Percentiles rank a stretch among this genome's conserved stretches.
Evolutionary conservation across 2,797 vertebrate species (phyloP).

Genomic region (Epinephelus malabaricus): DNA sequence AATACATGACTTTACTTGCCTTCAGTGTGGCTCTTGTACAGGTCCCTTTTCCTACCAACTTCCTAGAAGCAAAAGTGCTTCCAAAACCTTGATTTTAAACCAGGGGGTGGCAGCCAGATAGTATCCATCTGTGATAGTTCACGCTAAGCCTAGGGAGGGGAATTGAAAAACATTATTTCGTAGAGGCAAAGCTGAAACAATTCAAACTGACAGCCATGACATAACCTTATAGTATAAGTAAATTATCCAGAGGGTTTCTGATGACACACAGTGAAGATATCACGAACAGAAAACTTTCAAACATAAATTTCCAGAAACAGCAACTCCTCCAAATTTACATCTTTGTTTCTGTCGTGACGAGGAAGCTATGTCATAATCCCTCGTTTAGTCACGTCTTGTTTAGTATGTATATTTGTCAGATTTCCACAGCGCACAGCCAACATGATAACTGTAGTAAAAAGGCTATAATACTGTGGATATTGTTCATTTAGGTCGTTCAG

Average conservation of each 20-base stretch:
- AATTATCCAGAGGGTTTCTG: background rate
- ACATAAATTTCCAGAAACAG: background rate
- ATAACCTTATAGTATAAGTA: too few relatives aligned
- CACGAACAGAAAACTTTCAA: background rate
- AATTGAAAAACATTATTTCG: too few relatives aligned
- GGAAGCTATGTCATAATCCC: background rate
- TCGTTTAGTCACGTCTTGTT: background rate
- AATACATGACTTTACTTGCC: too few relatives aligned
- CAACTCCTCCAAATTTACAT: background rate
- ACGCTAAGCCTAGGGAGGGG: too few relatives aligned
- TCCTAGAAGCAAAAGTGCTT: too few relatives aligned
- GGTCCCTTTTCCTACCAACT: too few relatives aligned
- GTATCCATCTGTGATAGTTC: too few relatives aligned
- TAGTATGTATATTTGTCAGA: background rate
- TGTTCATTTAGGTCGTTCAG: background rate
- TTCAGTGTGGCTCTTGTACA: too few relatives aligned
- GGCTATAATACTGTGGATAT: background rate
- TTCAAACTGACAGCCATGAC: too few relatives aligned
- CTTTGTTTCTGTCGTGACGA: background rate
- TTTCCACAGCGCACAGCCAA: background rate
- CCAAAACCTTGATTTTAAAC: too few relatives aligned
- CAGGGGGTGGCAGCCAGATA: too few relatives aligned
- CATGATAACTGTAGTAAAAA: constrained; percentile 5
- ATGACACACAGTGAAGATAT: background rate
- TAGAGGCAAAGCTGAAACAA: too few relatives aligned